Conservation (phyloP, 30 jellyfish, hydroid and myxozoan genomes). For the Aurelia aurita region DNA sequence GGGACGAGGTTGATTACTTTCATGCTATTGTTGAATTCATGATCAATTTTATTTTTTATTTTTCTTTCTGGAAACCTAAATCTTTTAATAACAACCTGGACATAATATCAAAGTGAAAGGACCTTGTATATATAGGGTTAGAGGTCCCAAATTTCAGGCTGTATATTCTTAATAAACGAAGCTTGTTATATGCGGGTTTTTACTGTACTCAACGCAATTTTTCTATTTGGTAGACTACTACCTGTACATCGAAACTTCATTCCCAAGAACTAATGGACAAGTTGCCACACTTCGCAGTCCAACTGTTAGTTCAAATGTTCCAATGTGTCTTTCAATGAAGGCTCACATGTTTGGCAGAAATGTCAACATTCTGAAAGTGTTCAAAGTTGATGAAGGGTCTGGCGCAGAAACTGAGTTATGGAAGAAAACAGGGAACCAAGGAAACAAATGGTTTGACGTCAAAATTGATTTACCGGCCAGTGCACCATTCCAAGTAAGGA, state of each 20-base stretch:
- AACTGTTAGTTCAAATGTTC: neutral
- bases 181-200: neutral
- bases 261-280: conserved; percentile 52
- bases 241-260: conserved; percentile 61
- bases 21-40: no score
- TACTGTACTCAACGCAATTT: neutral
- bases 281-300: conserved; percentile 53
- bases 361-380: conserved; percentile 12
- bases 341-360: conserved; percentile 50
- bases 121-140: neutral
- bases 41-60: no score
- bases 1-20: no score
- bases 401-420: conserved; percentile 1
- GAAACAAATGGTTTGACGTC: conserved; percentile 33
- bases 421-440: conserved; percentile 44
- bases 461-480: conserved; percentile 40
- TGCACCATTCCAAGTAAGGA: conserved; percentile 39
- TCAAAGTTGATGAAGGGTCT: conserved; percentile 3
- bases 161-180: neutral
- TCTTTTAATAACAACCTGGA: no score
- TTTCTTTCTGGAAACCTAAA: no score
- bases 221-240: conserved; percentile 13
- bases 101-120: no score
- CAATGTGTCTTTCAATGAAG: conserved; percentile 40
- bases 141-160: no score